phyloP scores from a whole-genome alignment of 64 coral and sea anemone genomes.

The Dendronephthya gigantea region DNA sequence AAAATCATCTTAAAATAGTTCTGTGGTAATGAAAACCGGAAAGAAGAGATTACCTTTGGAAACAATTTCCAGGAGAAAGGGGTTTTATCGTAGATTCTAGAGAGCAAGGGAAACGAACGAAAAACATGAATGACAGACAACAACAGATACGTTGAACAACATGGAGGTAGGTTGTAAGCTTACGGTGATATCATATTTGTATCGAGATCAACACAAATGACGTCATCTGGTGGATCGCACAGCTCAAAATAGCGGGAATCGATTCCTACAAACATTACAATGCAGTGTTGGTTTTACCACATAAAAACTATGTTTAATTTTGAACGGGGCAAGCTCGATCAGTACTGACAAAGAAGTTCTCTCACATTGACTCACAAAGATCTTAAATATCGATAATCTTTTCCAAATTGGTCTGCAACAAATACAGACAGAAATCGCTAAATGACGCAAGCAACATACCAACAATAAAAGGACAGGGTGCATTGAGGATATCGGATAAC shows the following conservation, averaged over 20 bases:
- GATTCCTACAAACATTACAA: constrained; percentile 47
- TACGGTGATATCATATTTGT: constrained; percentile 85
- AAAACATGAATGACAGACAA: background rate
- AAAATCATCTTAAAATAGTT: background rate
- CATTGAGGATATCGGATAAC: constrained; percentile 64
- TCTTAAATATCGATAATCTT: too few species aligned
- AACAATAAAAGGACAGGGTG: constrained; percentile 86
- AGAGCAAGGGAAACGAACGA: background rate
- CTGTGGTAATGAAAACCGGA: background rate
- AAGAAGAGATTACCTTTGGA: background rate
- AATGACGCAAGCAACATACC: too few species aligned
- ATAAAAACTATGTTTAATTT: too few species aligned
- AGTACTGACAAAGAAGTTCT: too few species aligned
- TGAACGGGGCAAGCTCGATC: too few species aligned
- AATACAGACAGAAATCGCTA: too few species aligned
- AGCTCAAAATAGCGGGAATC: constrained; percentile 93
- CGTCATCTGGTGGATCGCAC: constrained; percentile 92
- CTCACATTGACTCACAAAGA: too few species aligned
- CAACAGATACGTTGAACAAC: background rate
- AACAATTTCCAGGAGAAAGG: constrained; percentile 10
- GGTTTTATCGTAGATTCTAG: constrained; percentile 41
- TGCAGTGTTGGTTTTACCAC: too few species aligned
- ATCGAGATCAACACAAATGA: constrained; percentile 83
- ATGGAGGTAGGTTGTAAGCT: constrained; percentile 8
- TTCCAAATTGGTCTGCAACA: too few species aligned